phyloP scores from a whole-genome alignment of 2,888 invertebrate genomes.

The Xanthorhoe designata region DNA sequence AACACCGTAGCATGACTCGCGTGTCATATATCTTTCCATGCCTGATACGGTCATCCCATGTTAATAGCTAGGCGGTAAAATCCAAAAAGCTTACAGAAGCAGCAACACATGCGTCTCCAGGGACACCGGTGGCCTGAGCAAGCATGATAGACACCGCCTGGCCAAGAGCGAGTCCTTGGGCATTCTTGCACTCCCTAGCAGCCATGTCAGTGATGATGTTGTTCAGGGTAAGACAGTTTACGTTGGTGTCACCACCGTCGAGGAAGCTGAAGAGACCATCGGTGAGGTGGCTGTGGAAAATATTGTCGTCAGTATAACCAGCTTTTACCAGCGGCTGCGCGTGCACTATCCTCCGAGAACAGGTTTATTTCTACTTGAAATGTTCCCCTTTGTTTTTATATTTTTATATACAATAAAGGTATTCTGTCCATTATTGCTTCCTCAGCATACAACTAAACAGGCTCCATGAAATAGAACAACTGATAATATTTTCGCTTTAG shows the following conservation, averaged over 20 bases:
- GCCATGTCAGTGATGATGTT: constrained; percentile 55
- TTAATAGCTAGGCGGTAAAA: background rate
- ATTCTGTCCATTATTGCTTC: too few relatives aligned
- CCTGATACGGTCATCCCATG: too few relatives aligned
- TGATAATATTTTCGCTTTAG: too few relatives aligned
- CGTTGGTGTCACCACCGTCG: constrained; percentile 60
- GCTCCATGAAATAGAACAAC: too few relatives aligned
- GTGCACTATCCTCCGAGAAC: too few relatives aligned
- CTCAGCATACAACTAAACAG: too few relatives aligned
- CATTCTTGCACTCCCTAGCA: constrained; percentile 41
- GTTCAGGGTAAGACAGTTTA: constrained; percentile 53
- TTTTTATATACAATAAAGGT: too few relatives aligned
- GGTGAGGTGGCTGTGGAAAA: constrained; percentile 36
- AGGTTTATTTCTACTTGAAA: too few relatives aligned
- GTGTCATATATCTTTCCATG: too few relatives aligned
- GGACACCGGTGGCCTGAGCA: constrained; percentile 54
- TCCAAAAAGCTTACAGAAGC: constrained; percentile 57
- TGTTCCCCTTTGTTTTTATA: too few relatives aligned
- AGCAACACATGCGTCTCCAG: constrained; percentile 67
- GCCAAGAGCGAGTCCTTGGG: constrained; percentile 56
- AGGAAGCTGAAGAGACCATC: constrained; percentile 47
- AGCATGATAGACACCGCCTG: constrained; percentile 52
- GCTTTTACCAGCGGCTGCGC: too few relatives aligned
- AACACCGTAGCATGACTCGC: too few relatives aligned
- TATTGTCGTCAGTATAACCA: background rate